A percentile compares a stretch with the other conserved stretches of the same genome.
Evolutionary conservation across 92 coral and sea anemone species (phyloP).

Genomic region (Virgularia gustaviana): DNA sequence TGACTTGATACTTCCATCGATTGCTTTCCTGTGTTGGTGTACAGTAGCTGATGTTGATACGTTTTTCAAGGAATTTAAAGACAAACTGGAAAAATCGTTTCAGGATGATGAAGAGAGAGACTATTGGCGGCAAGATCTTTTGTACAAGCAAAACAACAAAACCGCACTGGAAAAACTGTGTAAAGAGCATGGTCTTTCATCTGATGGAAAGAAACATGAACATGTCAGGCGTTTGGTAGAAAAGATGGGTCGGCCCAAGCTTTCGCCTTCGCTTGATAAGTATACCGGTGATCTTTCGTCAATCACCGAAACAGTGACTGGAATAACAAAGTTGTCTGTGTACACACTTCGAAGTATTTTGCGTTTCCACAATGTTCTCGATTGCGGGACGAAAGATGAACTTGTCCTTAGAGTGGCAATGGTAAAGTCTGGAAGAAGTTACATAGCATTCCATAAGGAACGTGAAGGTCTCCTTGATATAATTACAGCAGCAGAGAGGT

Average conservation of each 20-base stretch:
- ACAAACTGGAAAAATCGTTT: conserved; percentile 11
- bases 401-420: conserved; percentile 50
- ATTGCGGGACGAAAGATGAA: conserved; percentile 59
- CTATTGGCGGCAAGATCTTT: conserved; percentile 56
- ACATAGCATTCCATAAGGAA: conserved; percentile 54
- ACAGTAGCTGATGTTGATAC: conserved; percentile 19
- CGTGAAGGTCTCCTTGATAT: conserved; percentile 36
- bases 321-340: conserved; percentile 49
- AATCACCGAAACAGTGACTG: conserved; percentile 47
- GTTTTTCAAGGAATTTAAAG: not conserved
- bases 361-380: conserved; percentile 53
- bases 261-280: conserved; percentile 45
- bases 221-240: conserved; percentile 34
- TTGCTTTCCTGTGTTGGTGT: conserved; percentile 33
- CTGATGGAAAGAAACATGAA: conserved; percentile 54
- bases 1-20: not conserved
- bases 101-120: conserved; percentile 28
- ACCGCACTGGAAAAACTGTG: conserved; percentile 40
- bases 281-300: conserved; percentile 44
- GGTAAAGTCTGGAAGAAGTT: conserved; percentile 34
- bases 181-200: conserved; percentile 33
- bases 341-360: conserved; percentile 53
- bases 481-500: conserved; percentile 23
- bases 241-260: conserved; percentile 21
- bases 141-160: conserved; percentile 41